These are phyloP conservation scores for Anastrepha obliqua DNA, from an alignment of 1,140 invertebrate genomes.

Conservation along the genomic window DNA sequence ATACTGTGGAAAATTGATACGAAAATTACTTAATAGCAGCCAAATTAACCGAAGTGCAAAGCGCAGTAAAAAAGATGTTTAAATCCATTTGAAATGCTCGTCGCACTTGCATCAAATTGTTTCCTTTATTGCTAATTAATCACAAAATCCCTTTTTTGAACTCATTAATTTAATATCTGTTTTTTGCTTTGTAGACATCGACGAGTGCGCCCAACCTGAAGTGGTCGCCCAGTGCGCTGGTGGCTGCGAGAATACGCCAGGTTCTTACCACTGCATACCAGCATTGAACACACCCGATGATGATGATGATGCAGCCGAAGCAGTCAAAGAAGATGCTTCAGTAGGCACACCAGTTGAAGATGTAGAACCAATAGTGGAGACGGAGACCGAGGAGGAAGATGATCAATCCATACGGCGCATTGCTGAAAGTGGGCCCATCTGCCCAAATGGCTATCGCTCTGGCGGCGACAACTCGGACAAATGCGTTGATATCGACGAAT, in stretches of 20 bases:
- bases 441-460: slow-evolving; percentile 73
- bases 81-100: not conserved
- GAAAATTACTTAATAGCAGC: not conserved
- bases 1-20: slow-evolving; percentile 61
- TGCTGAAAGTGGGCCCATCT: slow-evolving; percentile 59
- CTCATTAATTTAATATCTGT: not conserved
- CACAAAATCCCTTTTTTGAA: not conserved
- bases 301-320: slow-evolving; percentile 37
- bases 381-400: slow-evolving; percentile 53
- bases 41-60: not conserved
- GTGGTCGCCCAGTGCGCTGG: slow-evolving; percentile 77
- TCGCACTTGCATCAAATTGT: not conserved
- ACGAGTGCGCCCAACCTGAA: slow-evolving; percentile 79
- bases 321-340: slow-evolving; percentile 54
- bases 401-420: slow-evolving; percentile 13
- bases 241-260: slow-evolving; percentile 81
- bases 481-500: slow-evolving; percentile 82
- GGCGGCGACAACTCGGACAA: slow-evolving; percentile 64
- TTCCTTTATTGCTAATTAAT: not conserved
- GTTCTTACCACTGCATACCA: slow-evolving; percentile 80
- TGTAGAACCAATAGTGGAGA: slow-evolving; percentile 52
- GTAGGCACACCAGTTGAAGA: not conserved
- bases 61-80: not conserved
- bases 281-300: slow-evolving; percentile 58
- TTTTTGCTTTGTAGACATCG: slow-evolving; percentile 76